These are phyloP conservation scores for Rhaphigaster nebulosa DNA, from an alignment of 2,888 invertebrate species.

Conservation along the genomic window DNA sequence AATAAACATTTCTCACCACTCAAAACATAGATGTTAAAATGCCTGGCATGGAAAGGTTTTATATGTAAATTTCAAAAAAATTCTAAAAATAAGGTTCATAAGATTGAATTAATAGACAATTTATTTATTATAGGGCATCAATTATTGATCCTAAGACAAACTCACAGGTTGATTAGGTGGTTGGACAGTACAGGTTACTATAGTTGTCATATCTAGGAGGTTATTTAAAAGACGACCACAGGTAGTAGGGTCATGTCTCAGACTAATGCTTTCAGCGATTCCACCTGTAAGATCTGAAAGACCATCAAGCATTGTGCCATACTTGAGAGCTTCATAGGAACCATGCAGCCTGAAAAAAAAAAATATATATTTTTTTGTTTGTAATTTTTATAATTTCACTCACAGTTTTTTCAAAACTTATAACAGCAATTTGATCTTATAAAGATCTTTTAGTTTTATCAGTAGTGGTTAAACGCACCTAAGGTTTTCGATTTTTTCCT, in stretches of 20 bases:
- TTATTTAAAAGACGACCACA: slow-evolving; percentile 78
- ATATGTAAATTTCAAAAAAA: too few relatives aligned
- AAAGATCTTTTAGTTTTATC: too few relatives aligned
- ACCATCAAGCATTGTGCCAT: slow-evolving; percentile 90
- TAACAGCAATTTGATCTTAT: too few relatives aligned
- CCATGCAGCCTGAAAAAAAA: slow-evolving; percentile 80
- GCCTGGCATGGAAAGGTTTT: too few relatives aligned
- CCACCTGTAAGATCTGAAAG: slow-evolving; percentile 91
- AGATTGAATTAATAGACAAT: neutral
- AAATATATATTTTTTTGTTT: neutral
- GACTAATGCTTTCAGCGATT: slow-evolving; percentile 85
- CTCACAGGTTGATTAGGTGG: slow-evolving; percentile 70
- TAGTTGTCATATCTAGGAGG: slow-evolving; percentile 85
- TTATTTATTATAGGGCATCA: neutral
- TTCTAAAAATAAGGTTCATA: too few relatives aligned
- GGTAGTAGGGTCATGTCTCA: slow-evolving; percentile 79
- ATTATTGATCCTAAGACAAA: slow-evolving; percentile 61
- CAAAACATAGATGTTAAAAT: neutral
- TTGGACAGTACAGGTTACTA: slow-evolving; percentile 84
- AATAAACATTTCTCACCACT: neutral
- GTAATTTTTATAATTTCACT: too few relatives aligned
- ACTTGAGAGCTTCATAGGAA: slow-evolving; percentile 93
- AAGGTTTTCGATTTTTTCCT: too few relatives aligned
- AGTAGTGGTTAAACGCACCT: too few relatives aligned
- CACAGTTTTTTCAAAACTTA: too few relatives aligned